These are phyloP conservation scores for Eira barbara DNA, from an alignment of 2,113 vertebrate species.

Conservation along the genomic window DNA sequence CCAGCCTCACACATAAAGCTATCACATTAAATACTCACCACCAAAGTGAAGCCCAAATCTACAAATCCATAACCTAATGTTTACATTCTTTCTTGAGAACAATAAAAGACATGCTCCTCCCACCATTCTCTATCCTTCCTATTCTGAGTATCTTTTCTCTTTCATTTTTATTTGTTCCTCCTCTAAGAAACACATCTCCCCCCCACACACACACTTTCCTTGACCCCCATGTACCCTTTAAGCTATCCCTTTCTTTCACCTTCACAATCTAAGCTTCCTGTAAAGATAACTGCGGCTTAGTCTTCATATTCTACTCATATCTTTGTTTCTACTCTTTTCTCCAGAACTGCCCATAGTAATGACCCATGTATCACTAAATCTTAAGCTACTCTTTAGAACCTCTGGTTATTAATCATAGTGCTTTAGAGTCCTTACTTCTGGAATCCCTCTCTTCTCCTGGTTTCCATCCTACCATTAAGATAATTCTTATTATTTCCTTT, in stretches of 20 bases:
- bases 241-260: not conserved
- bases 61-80: not conserved
- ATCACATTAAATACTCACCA: slow-evolving; percentile 1
- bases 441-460: not conserved
- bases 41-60: not conserved
- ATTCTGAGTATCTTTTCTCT: not conserved
- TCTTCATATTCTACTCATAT: not conserved
- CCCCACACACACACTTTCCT: not conserved
- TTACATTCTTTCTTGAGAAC: not conserved
- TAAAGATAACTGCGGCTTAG: not conserved
- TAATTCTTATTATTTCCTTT: not conserved
- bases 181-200: not conserved
- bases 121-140: not conserved
- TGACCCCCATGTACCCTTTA: not conserved
- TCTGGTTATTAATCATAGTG: not conserved
- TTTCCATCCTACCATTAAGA: not conserved
- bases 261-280: not conserved
- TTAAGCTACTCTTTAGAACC: not conserved
- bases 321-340: not conserved
- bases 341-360: not conserved
- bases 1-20: not conserved
- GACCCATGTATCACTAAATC: not conserved
- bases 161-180: not conserved
- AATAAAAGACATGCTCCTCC: not conserved
- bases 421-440: not conserved